These are phyloP conservation scores for Dasysyrphus tricinctus DNA, from an alignment of 2,888 invertebrate genomes.

Conservation along the genomic window DNA sequence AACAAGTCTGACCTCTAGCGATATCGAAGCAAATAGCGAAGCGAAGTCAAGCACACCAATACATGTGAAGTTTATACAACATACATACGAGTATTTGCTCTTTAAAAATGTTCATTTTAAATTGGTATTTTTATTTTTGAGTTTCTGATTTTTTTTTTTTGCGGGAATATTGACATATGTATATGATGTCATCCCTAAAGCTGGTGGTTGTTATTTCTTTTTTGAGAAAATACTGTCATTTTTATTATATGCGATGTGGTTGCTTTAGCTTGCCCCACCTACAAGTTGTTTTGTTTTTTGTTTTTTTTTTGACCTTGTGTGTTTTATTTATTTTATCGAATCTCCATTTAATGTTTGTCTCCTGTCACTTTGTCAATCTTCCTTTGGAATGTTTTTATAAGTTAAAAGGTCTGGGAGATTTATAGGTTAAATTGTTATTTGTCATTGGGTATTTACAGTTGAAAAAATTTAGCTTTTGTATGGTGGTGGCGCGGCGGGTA, in stretches of 20 bases:
- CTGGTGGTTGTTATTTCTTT: constrained; percentile 15
- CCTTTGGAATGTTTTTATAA: constrained; percentile 14
- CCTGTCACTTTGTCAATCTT: constrained; percentile 2
- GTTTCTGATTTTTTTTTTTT: not conserved
- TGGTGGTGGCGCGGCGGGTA: no score
- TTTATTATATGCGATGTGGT: not conserved
- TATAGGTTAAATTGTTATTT: not conserved
- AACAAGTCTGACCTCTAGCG: constrained; percentile 72
- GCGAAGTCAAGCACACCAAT: not conserved
- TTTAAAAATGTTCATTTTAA: constrained; percentile 10
- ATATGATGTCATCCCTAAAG: constrained; percentile 64
- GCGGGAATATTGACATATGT: constrained; percentile 47
- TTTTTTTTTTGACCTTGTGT: constrained; percentile 17
- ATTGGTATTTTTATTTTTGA: constrained; percentile 14
- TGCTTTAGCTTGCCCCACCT: constrained; percentile 27
- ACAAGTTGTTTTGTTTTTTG: not conserved
- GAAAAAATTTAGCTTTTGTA: no score
- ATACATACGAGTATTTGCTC: not conserved
- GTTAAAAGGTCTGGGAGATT: not conserved
- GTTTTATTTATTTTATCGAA: constrained; percentile 25
- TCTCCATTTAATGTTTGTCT: constrained; percentile 11
- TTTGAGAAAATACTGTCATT: not conserved
- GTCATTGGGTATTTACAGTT: not conserved
- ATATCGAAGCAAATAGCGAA: constrained; percentile 8
- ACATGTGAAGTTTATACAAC: no score